Conservation (phyloP, 2,888 invertebrate species). For the Rugalucina vietnamica region DNA sequence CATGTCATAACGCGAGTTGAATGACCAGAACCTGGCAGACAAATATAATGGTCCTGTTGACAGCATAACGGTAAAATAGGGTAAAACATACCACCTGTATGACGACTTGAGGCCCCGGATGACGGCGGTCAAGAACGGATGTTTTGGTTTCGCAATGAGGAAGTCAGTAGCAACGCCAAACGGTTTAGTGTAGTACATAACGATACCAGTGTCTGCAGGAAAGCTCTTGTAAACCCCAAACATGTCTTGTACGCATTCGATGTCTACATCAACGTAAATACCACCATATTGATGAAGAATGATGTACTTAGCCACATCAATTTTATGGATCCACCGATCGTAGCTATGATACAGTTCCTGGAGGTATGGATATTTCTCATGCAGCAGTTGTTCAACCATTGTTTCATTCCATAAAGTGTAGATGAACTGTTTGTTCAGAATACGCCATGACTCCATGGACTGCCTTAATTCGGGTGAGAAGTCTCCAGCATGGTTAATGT, state of each 20-base stretch:
- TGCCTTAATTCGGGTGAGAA: not conserved
- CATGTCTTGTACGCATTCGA: not conserved
- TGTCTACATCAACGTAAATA: not conserved
- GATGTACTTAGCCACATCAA: not conserved
- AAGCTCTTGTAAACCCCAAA: not conserved
- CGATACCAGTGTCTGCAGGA: not conserved
- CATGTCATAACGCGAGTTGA: not conserved
- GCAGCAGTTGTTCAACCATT: not conserved
- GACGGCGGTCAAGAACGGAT: constrained; percentile 39
- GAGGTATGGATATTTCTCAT: not conserved
- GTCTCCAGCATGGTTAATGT: not conserved
- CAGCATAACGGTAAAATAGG: constrained; percentile 48
- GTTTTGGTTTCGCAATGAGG: constrained; percentile 45
- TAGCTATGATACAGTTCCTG: not conserved
- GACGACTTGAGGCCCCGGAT: constrained; percentile 36
- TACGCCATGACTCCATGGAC: not conserved
- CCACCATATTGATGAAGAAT: constrained; percentile 14
- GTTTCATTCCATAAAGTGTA: constrained; percentile 9
- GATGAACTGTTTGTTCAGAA: not conserved
- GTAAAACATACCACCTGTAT: constrained; percentile 42
- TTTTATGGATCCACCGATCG: not conserved
- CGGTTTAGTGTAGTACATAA: constrained; percentile 44
- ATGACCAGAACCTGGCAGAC: constrained; percentile 23
- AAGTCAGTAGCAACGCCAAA: constrained; percentile 47
- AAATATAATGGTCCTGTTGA: constrained; percentile 57